Base-by-base conservation (phyloP, 2,113 vertebrate genomes). In the Peromyscus californicus region DNA sequence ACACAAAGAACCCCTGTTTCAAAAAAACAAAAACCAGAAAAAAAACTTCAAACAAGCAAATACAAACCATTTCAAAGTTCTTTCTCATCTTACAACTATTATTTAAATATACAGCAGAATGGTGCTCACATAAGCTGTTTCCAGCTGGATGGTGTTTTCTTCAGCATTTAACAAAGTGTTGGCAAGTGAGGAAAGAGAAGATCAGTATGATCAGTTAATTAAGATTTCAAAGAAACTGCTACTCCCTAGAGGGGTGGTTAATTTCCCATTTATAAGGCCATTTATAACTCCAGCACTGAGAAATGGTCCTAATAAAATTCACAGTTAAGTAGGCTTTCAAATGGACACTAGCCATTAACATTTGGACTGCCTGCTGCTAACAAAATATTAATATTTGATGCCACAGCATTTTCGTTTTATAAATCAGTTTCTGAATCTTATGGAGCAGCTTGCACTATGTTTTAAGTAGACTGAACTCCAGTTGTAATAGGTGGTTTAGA, bases 361-460 rank as follows among this genome's bases (percentile, higher is more conserved):
- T 87, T 97, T 96, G 24, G 79, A 90, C 7, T 96, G 76, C 96
- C 95, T 93, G 95, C 97, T 98, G 98, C 93, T 96, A 96, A 90
- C 57, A 98, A 95, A 98, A 97, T 0, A 4, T 97, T 96, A 96
- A 98, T 96, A 97, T 97, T 97, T 92, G 89, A 95, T 96, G 97
- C n/a, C 92, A 97, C 11, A 87, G 96, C 96, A 98, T 97, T 98
- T 98, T 97, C 70, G 94, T 97, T 98, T 98, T 96, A 94, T 83
- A 90, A 97, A 96, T 95, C 95, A 76, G 87, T 92, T 96, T 96
- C 63, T 91, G 76, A 86, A 83, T 97, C 93, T 97, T 92, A 96
- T 57, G 79, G 89, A 98, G 94, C n/a, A 97, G 91, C 94, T 31
- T 83, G 85, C 91, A 96, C 88, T 86, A 67, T 96, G 90, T 95